Evolutionary conservation across 2,113 vertebrate species (phyloP), one percentile per base, ranked within the genome.

Genomic region (Spea bombifrons): DNA sequence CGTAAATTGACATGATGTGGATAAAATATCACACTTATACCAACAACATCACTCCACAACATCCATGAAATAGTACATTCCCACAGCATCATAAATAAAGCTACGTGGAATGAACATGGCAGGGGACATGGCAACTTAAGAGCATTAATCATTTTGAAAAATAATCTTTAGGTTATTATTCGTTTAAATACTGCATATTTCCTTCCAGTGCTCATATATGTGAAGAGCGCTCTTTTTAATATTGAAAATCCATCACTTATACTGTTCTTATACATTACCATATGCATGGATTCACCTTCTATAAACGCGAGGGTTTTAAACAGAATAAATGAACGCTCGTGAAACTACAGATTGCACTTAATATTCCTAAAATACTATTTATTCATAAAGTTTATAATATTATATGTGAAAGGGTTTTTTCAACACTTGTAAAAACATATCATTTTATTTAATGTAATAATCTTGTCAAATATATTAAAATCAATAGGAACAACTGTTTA

Each of bases 181-280:
- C 6, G 13, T 30, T 65, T 8, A 75, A 75, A 75, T 75, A 43
- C 8, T 7, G 49, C 59, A 30, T 45, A 64, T 64, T 74, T 43
- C 13, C 15, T 74, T 63, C 47, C 43, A 45, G 71, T 8, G 15
- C 43, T 50, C n/a, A 16, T 46, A 59, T 70, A n/a, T 59, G 43
- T 73, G 30, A 73, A 73, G 44, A 16, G 44, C 46, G 63, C 47
- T 16, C 44, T 73, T 61, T 12, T 9, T 7, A 59, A 59, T 59
- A 4, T 45, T 53, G 52, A 72, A 71, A 55, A 10, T 71, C 5
- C 49, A 71, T 30, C 17, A 52, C 52, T 52, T 49, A 71, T 30
- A 30, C 30, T 30, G 30, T 2, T 30, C 30, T 30, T 30, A 30
- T 30, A 30, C 30, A 30, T 30, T 30, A 30, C 30, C 30, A 30